These are phyloP conservation scores for Acleris holmiana DNA, from an alignment of 2,888 invertebrate genomes.

Conservation along the genomic window DNA sequence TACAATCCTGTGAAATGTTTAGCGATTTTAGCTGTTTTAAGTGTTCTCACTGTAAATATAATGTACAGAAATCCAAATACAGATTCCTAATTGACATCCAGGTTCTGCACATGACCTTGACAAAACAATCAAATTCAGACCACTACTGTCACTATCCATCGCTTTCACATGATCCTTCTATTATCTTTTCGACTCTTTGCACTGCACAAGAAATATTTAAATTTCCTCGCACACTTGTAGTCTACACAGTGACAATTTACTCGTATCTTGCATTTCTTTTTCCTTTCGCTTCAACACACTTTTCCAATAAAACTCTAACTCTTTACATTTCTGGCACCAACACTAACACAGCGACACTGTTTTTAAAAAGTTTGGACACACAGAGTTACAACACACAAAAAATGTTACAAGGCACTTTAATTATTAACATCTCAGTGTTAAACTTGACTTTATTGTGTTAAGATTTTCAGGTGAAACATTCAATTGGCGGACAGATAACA, in stretches of 20 bases:
- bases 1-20: slow-evolving; percentile 30
- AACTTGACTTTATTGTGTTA: slow-evolving; percentile 46
- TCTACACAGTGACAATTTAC: slow-evolving; percentile 63
- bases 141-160: slow-evolving; percentile 66
- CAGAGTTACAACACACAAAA: slow-evolving; percentile 41
- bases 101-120: slow-evolving; percentile 56
- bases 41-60: slow-evolving; percentile 37
- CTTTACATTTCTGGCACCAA: slow-evolving; percentile 66
- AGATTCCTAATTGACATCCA: slow-evolving; percentile 46
- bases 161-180: slow-evolving; percentile 55
- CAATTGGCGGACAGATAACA: slow-evolving; percentile 57
- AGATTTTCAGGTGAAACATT: slow-evolving; percentile 53
- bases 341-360: slow-evolving; percentile 59
- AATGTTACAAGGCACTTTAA: slow-evolving; percentile 40
- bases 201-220: slow-evolving; percentile 78
- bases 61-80: slow-evolving; percentile 20
- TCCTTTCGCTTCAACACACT: slow-evolving; percentile 66
- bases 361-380: slow-evolving; percentile 53
- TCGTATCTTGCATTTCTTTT: slow-evolving; percentile 65
- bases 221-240: slow-evolving; percentile 72
- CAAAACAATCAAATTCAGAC: slow-evolving; percentile 50
- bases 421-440: slow-evolving; percentile 46
- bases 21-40: slow-evolving; percentile 38
- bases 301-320: slow-evolving; percentile 52
- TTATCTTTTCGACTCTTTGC: slow-evolving; percentile 76